Evolutionary conservation across 2,797 vertebrate genomes (phyloP).

Genomic region (Sebastes itinus): DNA sequence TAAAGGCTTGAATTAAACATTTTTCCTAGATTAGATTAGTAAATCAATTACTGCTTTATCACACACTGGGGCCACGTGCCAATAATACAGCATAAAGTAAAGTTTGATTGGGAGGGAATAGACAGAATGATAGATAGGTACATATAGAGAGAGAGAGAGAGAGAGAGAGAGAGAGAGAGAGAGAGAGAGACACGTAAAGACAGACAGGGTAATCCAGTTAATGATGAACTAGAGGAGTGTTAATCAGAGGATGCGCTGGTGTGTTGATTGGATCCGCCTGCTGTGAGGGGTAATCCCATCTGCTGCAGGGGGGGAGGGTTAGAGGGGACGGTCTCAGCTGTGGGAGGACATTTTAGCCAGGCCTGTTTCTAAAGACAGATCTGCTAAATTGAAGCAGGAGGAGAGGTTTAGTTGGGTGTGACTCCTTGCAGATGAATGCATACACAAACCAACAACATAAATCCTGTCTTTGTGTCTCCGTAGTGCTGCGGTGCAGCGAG

Average conservation of each 20-base stretch:
- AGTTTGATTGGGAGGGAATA: conserved; percentile 22
- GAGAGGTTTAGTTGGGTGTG: conserved; percentile 22
- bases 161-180: conserved; percentile 22
- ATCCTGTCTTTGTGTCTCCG: conserved; percentile 16
- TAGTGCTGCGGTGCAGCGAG: background rate
- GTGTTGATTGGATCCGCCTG: conserved; percentile 73
- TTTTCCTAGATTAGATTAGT: conserved; percentile 39
- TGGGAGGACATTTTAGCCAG: conserved; percentile 23
- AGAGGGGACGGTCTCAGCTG: background rate
- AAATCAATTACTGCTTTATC: conserved; percentile 47
- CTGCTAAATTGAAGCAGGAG: conserved; percentile 11
- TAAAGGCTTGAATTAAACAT: conserved; percentile 28
- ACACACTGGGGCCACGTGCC: conserved; percentile 15
- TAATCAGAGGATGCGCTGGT: conserved; percentile 68
- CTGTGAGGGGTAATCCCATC: conserved; percentile 64
- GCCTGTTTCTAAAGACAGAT: conserved; percentile 35
- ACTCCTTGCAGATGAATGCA: conserved; percentile 23
- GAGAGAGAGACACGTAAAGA: conserved; percentile 32
- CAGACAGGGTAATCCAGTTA: conserved; percentile 72
- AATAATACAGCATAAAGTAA: conserved; percentile 25
- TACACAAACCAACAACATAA: conserved; percentile 27
- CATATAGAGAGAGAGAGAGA: conserved; percentile 4
- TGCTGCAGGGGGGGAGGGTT: conserved; percentile 36
- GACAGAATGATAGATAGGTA: conserved; percentile 4
- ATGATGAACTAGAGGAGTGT: conserved; percentile 71